Base-by-base conservation (phyloP, 2,113 vertebrate species). In the Telmatochromis sp. region DNA sequence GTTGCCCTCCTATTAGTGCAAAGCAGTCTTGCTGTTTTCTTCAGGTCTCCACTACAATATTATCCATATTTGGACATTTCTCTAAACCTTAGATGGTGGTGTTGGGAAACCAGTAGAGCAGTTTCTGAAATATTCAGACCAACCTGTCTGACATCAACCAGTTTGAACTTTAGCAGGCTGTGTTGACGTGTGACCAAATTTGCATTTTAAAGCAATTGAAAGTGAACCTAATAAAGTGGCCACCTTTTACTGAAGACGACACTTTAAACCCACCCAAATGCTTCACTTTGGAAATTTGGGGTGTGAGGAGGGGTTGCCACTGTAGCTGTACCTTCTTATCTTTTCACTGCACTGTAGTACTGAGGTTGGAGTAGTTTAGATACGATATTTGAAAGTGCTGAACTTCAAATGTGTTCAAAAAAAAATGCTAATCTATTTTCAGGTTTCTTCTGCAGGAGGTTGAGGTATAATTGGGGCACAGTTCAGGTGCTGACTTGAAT, bases 401-500 rank as follows among this genome's bases (percentile, higher is more conserved):
- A 28, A 35, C 21, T 42, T 68, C 3, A 45, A 35, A 51, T 47
- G 4, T 79, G 9, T 82, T 35, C 0, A 4, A 26, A 28, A 11
- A 26, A 23, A 50, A 23, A 50, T 26, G 35, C 19, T 11, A 17
- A 71, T 60, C 33, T 73, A 3, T 82, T 63, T n/a, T 50, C 28
- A 84, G 23, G 50, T 81, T 53, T 54, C 23, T 28, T 13, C 75
- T 35, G 21, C 11, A 28, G 68, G 71, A 45, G 71, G 71, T 31
- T 47, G 42, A 75, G 42, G 42, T 75, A 68, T 92, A 89, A 91
- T 84, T 82, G 86, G 82, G 78, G 19, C 80, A 81, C 26, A 89
- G 87, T 89, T 87, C 78, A 88, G 87, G 65, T 71, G 79, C 78
- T 73, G 86, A 35, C 45, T 86, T 84, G 83, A 68, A 60, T 82